A percentile compares a stretch with the other conserved stretches of the same genome.
phyloP scores from a whole-genome alignment of 2,113 vertebrate species.

The Setophaga kirtlandii region DNA sequence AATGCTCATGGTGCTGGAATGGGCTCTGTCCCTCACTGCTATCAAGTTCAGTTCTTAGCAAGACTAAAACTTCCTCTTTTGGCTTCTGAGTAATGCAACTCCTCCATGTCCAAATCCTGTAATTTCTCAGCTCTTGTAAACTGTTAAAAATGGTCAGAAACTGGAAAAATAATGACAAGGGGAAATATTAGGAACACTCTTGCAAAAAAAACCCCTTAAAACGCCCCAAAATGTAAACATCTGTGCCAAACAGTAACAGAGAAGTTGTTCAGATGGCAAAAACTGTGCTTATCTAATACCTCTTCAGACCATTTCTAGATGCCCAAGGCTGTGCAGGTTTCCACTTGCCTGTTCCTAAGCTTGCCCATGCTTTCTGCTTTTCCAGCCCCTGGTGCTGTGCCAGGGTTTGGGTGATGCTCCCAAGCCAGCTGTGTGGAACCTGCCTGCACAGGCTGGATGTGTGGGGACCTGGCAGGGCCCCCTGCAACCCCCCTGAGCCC shows the following conservation, averaged over 20 bases:
- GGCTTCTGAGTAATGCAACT: neutral
- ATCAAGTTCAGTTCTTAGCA: neutral
- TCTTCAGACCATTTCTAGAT: neutral
- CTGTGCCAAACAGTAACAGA: neutral
- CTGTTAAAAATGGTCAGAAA: neutral
- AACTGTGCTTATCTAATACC: neutral
- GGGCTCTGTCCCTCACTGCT: neutral
- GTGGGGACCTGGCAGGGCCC: neutral
- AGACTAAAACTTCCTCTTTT: neutral
- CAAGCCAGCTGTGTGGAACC: neutral
- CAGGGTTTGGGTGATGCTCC: neutral
- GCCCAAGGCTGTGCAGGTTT: neutral
- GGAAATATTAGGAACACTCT: neutral
- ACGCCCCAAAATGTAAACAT: neutral
- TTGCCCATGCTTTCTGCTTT: neutral
- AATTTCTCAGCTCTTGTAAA: neutral
- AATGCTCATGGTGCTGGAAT: accelerated
- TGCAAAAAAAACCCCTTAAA: neutral
- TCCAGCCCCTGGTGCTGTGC: neutral
- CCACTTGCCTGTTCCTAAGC: neutral
- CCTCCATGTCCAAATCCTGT: neutral
- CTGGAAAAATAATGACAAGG: neutral
- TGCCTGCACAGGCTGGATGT: neutral
- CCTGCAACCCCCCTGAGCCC: accelerated
- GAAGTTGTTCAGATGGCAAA: neutral